phyloP scores from a whole-genome alignment of 2,888 invertebrate genomes.

The Meteorus colon region DNA sequence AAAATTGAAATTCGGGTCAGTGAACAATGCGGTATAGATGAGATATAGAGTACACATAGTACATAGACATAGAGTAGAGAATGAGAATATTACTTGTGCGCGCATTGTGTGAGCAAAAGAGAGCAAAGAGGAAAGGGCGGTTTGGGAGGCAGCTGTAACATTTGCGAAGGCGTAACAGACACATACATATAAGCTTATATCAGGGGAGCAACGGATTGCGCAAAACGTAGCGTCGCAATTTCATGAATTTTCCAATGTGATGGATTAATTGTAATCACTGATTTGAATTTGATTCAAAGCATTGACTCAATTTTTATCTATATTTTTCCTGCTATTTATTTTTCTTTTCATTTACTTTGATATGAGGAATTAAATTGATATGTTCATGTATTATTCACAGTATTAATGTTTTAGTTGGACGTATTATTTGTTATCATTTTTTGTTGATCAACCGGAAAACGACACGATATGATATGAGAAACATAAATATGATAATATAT shows the following conservation, averaged over 20 bases:
- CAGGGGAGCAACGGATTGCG: slow-evolving; percentile 32
- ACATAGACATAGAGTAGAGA: slow-evolving; percentile 15
- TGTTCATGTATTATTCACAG: background rate
- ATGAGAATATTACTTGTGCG: slow-evolving; percentile 46
- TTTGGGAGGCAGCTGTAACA: slow-evolving; percentile 17
- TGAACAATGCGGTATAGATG: slow-evolving; percentile 52
- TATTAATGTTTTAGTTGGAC: background rate
- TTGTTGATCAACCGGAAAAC: slow-evolving; percentile 17
- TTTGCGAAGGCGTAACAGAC: slow-evolving; percentile 17
- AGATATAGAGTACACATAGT: slow-evolving; percentile 33
- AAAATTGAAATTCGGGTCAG: slow-evolving; percentile 56
- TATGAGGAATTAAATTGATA: no score
- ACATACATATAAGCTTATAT: background rate
- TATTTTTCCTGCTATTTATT: background rate
- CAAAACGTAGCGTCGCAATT: slow-evolving; percentile 50
- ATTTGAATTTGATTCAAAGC: slow-evolving; percentile 40
- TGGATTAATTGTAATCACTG: slow-evolving; percentile 31
- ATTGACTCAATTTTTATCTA: slow-evolving; percentile 7
- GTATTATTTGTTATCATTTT: slow-evolving; percentile 12
- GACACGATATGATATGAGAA: background rate
- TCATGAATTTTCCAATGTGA: slow-evolving; percentile 49
- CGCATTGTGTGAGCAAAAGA: slow-evolving; percentile 8
- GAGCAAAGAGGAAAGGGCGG: slow-evolving; percentile 20
- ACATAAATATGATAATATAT: background rate
- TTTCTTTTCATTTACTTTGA: background rate